phyloP scores from a whole-genome alignment of 2,113 vertebrate species.

The Panurus biarmicus region DNA sequence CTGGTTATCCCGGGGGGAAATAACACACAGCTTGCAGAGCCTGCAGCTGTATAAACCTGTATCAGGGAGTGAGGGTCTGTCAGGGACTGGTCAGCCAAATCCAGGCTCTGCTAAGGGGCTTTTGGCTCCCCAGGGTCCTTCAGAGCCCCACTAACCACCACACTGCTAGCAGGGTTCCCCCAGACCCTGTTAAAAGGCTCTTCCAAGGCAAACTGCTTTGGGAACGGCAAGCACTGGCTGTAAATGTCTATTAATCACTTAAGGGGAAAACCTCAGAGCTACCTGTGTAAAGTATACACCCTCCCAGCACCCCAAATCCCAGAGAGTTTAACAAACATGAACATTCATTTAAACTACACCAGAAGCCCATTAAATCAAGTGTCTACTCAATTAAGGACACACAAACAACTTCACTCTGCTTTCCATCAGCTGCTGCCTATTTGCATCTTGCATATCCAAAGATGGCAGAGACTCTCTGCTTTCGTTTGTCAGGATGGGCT shows the following conservation, averaged over 20 bases:
- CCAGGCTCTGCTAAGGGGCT: neutral
- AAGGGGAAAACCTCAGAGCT: fast-evolving
- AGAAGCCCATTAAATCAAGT: neutral
- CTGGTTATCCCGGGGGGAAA: fast-evolving
- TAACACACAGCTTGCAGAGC: neutral
- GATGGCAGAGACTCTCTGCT: neutral
- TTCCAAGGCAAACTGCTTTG: neutral
- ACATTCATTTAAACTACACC: neutral
- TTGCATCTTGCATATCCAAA: neutral
- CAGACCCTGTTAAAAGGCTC: neutral
- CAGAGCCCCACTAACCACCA: neutral
- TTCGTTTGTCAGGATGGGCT: neutral
- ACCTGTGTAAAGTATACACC: neutral
- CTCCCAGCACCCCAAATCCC: neutral
- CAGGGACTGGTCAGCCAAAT: fast-evolving
- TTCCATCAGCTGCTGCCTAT: neutral
- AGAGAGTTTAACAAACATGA: neutral
- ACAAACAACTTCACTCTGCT: neutral
- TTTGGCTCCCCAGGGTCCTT: neutral
- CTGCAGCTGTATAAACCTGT: neutral
- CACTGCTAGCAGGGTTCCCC: neutral
- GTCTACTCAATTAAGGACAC: neutral
- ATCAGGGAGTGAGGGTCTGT: fast-evolving
- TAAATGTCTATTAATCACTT: neutral
- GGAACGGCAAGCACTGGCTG: neutral